phyloP scores from a whole-genome alignment of 2,888 invertebrate genomes.

The Drosophila picticornis region DNA sequence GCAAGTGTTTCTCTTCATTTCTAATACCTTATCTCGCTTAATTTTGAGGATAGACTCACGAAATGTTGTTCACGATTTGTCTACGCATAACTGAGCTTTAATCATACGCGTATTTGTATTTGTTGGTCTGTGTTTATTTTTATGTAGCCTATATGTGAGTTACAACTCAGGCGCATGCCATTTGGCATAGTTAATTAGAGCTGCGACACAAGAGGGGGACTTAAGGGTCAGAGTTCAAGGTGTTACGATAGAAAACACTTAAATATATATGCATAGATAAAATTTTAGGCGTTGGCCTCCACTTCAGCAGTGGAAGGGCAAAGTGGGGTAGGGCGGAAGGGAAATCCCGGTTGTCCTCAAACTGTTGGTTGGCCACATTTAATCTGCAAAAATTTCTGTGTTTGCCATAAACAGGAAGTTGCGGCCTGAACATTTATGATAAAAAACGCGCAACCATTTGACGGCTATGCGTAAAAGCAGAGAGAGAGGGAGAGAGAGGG shows the following conservation, averaged over 20 bases:
- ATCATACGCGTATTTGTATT: background rate
- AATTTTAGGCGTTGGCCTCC: constrained; percentile 46
- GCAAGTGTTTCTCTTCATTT: background rate
- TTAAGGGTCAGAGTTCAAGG: constrained; percentile 55
- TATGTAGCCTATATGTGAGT: constrained; percentile 29
- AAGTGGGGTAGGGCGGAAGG: background rate
- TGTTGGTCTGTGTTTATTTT: constrained; percentile 9
- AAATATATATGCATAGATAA: constrained; percentile 5
- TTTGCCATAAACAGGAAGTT: constrained; percentile 62
- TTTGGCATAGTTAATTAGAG: constrained; percentile 57
- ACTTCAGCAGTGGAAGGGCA: background rate
- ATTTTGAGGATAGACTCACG: background rate
- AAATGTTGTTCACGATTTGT: background rate
- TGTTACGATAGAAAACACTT: constrained; percentile 14
- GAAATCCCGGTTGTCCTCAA: background rate
- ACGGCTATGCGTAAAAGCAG: background rate
- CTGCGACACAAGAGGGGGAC: background rate
- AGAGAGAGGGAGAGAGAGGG: background rate
- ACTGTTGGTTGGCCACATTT: constrained; percentile 31
- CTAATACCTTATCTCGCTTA: background rate
- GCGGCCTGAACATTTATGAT: constrained; percentile 30
- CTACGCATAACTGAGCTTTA: background rate
- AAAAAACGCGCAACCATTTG: constrained; percentile 35
- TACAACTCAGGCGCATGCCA: constrained; percentile 47
- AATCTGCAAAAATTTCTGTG: constrained; percentile 48